phyloP scores from a whole-genome alignment of 2,113 vertebrate species.

The Istiophorus platypterus region DNA sequence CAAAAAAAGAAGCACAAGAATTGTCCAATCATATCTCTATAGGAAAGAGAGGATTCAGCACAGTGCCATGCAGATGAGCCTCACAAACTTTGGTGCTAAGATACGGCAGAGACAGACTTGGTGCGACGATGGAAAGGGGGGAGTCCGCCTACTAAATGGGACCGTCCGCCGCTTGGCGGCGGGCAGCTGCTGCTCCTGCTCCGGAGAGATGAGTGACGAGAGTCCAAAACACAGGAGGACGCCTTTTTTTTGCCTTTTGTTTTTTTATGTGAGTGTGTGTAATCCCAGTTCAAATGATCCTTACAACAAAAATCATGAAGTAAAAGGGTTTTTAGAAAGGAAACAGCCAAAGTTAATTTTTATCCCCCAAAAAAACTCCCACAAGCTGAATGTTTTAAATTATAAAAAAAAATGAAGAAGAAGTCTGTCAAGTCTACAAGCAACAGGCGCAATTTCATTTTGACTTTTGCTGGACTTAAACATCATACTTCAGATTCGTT shows the following conservation, averaged over 20 bases:
- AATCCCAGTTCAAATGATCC: background rate
- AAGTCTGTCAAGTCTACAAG: background rate
- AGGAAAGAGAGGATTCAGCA: conserved; percentile 31
- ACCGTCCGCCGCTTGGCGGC: conserved; percentile 9
- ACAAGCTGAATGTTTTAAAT: background rate
- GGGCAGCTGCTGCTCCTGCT: conserved; percentile 6
- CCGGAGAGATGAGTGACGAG: conserved; percentile 2
- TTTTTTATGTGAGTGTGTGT: too few species aligned
- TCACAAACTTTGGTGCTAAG: conserved; percentile 53
- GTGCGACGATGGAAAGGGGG: conserved; percentile 16
- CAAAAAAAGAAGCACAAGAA: conserved; percentile 49
- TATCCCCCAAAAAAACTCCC: too few species aligned
- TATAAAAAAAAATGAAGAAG: background rate
- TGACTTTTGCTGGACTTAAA: background rate
- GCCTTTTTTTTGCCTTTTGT: too few species aligned
- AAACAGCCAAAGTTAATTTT: too few species aligned
- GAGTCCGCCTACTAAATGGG: background rate
- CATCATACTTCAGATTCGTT: conserved; percentile 2
- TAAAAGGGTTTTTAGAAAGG: too few species aligned
- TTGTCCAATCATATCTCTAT: conserved; percentile 9
- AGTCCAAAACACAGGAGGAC: conserved; percentile 10
- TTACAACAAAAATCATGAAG: background rate
- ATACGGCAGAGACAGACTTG: conserved; percentile 60
- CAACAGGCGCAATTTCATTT: background rate
- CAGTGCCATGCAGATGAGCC: conserved; percentile 54